phyloP scores from a whole-genome alignment of 2,113 vertebrate genomes.

The Crotalus viridis region DNA sequence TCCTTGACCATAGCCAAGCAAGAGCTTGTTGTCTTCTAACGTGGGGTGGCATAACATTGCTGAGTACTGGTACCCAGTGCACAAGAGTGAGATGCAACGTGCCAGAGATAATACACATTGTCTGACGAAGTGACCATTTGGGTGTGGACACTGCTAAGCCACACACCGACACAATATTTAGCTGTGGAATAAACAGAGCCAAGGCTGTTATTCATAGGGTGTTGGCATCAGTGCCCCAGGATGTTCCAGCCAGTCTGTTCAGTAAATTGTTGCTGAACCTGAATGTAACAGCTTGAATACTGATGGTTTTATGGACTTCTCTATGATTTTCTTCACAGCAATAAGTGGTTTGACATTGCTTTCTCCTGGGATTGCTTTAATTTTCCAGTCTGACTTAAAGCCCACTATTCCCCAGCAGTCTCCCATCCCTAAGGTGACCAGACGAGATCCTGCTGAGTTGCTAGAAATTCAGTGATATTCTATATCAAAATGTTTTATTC shows the following conservation, averaged over 20 bases:
- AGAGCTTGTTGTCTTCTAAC: neutral
- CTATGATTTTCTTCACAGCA: neutral
- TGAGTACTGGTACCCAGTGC: neutral
- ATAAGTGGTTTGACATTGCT: neutral
- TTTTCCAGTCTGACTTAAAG: neutral
- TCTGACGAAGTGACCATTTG: neutral
- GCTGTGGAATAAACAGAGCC: neutral
- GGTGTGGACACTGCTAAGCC: neutral
- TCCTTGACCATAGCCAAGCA: neutral
- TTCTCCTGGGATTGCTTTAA: neutral
- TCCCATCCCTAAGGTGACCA: neutral
- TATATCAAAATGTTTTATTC: neutral
- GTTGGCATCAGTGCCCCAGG: neutral
- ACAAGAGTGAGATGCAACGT: neutral
- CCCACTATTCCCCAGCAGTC: neutral
- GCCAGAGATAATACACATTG: neutral
- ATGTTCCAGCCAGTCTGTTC: neutral
- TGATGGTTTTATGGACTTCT: neutral
- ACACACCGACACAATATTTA: neutral
- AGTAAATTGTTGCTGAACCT: neutral
- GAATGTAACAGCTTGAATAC: neutral
- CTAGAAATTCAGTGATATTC: neutral
- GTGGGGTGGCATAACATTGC: accelerated
- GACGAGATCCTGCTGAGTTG: neutral
- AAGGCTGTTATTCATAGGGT: neutral